These are phyloP conservation scores for Augochlora pura DNA, from an alignment of 1,140 invertebrate species.

Conservation along the genomic window DNA sequence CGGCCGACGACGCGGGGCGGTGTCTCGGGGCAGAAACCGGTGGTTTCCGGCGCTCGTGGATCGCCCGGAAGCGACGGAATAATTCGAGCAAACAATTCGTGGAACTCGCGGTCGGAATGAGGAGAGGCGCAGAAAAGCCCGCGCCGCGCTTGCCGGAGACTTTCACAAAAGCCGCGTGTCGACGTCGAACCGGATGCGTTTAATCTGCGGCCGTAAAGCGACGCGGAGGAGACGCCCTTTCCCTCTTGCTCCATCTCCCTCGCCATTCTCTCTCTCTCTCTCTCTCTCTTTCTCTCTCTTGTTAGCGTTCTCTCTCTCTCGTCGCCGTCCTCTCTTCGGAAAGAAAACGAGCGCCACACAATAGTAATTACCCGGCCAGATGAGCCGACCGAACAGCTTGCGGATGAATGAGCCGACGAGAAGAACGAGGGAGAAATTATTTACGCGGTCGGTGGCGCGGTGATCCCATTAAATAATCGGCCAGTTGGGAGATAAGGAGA, in stretches of 20 bases:
- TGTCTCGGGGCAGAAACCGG: too few species aligned
- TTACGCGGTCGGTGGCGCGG: constrained; percentile 33
- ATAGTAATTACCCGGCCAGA: constrained; percentile 42
- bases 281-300: too few species aligned
- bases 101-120: constrained; percentile 2
- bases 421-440: constrained; percentile 37
- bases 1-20: neutral
- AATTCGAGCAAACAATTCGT: constrained; percentile 1
- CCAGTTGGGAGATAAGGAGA: neutral
- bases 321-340: constrained; percentile 7
- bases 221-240: neutral
- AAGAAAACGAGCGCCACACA: constrained; percentile 23
- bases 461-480: constrained; percentile 33
- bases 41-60: too few species aligned
- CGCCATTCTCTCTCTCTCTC: neutral
- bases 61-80: too few species aligned
- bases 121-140: neutral
- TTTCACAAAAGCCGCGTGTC: constrained; percentile 41
- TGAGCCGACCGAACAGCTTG: constrained; percentile 2
- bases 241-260: too few species aligned
- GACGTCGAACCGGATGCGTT: constrained; percentile 60
- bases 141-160: neutral
- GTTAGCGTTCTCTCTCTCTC: too few species aligned
- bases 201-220: constrained; percentile 52
- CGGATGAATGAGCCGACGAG: constrained; percentile 21